Conservation (phyloP, 2,888 invertebrate genomes). For the Scaptomyza flava region DNA sequence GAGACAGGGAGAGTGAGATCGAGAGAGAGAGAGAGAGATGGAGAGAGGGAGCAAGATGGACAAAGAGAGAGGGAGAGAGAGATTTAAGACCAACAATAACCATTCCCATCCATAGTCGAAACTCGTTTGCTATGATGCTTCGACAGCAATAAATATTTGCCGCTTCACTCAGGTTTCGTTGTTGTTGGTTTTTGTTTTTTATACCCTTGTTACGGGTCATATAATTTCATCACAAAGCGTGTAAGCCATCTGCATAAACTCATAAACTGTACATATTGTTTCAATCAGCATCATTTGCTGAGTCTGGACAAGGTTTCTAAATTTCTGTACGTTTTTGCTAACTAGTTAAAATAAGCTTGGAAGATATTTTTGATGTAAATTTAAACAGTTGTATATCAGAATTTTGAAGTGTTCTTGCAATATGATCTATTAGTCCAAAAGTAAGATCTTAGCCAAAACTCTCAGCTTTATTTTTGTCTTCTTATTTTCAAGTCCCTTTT, state of each 20-base stretch:
- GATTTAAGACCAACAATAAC: constrained; percentile 15
- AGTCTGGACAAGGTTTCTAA: not conserved
- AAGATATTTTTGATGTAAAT: not conserved
- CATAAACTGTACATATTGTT: constrained; percentile 1
- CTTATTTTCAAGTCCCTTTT: too few relatives aligned
- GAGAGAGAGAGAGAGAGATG: not conserved
- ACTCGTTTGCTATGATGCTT: constrained; percentile 66
- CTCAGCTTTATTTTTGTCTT: too few relatives aligned
- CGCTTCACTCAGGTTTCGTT: constrained; percentile 58
- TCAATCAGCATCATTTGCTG: not conserved
- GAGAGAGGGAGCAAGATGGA: not conserved
- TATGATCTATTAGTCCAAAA: too few relatives aligned
- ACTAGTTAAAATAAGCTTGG: too few relatives aligned
- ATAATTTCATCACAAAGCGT: not conserved
- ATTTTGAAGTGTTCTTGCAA: too few relatives aligned
- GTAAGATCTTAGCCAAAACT: too few relatives aligned
- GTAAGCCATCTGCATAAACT: not conserved
- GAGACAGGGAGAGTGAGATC: not conserved
- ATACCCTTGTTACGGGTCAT: constrained; percentile 3
- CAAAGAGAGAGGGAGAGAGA: not conserved
- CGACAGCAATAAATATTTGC: constrained; percentile 75
- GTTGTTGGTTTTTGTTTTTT: constrained; percentile 15
- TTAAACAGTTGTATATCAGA: too few relatives aligned
- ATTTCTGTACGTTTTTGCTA: not conserved
- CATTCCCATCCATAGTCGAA: constrained; percentile 29